Evolutionary conservation across 2,113 vertebrate species (phyloP).

Genomic region (Pelobates fuscus): DNA sequence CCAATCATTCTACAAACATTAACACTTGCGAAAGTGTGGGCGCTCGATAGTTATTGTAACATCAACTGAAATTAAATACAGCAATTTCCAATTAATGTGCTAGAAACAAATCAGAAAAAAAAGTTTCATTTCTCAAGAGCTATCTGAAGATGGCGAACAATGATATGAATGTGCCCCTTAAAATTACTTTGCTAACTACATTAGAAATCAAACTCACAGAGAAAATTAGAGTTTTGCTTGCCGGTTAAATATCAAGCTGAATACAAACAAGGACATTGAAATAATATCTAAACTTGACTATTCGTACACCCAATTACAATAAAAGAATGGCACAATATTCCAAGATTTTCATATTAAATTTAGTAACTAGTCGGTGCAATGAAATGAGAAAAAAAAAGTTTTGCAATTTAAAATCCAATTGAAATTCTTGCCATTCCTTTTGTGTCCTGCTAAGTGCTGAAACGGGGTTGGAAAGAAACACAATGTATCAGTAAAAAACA

Average conservation of each 20-base stretch:
- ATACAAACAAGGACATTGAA: slow-evolving; percentile 45
- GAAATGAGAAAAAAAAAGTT: slow-evolving; percentile 12
- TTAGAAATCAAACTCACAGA: slow-evolving; percentile 39
- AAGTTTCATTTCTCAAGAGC: slow-evolving; percentile 47
- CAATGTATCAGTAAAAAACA: too few species aligned
- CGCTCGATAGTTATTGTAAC: slow-evolving; percentile 30
- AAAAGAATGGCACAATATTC: slow-evolving; percentile 14
- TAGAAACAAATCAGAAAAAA: slow-evolving; percentile 40
- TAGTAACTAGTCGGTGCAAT: slow-evolving; percentile 17
- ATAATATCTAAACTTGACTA: slow-evolving; percentile 1
- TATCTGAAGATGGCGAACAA: slow-evolving; percentile 25
- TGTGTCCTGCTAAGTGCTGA: neutral
- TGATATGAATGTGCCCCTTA: slow-evolving; percentile 28
- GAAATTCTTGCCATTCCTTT: neutral
- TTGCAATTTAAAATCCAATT: neutral
- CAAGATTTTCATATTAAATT: slow-evolving; percentile 27
- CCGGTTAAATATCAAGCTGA: slow-evolving; percentile 30
- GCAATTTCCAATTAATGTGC: slow-evolving; percentile 47
- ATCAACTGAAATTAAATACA: slow-evolving; percentile 48
- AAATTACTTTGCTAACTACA: slow-evolving; percentile 27
- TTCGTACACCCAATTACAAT: slow-evolving; percentile 2
- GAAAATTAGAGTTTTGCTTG: slow-evolving; percentile 30
- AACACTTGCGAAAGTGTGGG: slow-evolving; percentile 35
- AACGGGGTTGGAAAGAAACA: too few species aligned
- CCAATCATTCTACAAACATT: slow-evolving; percentile 16